Base-by-base conservation (phyloP, 2,113 vertebrate species). In the Dicentrarchus labrax region DNA sequence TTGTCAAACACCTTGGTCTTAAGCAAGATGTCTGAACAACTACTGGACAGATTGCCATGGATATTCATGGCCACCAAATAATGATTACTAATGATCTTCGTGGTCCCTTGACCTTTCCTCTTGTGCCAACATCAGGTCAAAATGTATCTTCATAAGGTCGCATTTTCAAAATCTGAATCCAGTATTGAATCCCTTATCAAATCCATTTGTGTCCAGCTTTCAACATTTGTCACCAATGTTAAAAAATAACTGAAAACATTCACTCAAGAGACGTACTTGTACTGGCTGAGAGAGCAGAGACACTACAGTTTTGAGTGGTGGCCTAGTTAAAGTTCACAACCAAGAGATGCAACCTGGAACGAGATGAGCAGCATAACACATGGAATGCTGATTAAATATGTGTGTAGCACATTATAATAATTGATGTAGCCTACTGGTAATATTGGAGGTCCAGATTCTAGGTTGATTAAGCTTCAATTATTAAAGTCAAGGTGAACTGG, bases 361-460 rank as follows among this genome's bases (percentile, higher is more conserved):
- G 9, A 51, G 30, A n/a, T 17, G 16, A 48, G 19, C 72, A 39
- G 45, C 30, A 17, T 4, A 47, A 9, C 53, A 38, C 4, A 16
- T 57, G 11, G 47, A 77, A 48, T 36, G 17, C 8, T 57, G 12
- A 67, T 36, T 66, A 57, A 77, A 77, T 47, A 10, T 24, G 39
- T 24, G 17, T n/a, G 16, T 45, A 8, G 19, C 9, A 54, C 38
- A 13, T 56, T 30, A 65, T 39, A 22, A 24, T 11, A 11, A 41
- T 12, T 24, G 36, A 12, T 10, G 36, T 30, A 19, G 39, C 38
- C 15, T 17, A 57, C 38, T 41, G 38, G 22, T 48, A 61, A 11
- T 45, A 22, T 39, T 57, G 21, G 15, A 19, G 16, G 3, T 12
- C 16, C 6, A 1, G 8, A 47, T 30, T 36, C 41, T 47, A 19